phyloP scores from a whole-genome alignment of 2,888 invertebrate species.

The Fabriciana adippe region DNA sequence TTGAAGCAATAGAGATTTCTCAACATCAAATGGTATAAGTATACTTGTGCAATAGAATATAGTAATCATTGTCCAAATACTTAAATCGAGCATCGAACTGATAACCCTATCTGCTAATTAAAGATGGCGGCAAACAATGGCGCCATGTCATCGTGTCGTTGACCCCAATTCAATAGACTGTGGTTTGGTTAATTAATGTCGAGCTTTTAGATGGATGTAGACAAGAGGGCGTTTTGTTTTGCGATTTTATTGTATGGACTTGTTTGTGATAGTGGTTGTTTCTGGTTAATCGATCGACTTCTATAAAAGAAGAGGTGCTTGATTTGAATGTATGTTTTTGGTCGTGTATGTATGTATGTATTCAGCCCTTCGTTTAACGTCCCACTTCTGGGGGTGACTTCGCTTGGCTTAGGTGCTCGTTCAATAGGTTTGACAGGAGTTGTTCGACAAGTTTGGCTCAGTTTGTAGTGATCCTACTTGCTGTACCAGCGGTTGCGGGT shows the following conservation, averaged over 20 bases:
- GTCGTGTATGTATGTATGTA: too few relatives aligned
- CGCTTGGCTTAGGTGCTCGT: too few relatives aligned
- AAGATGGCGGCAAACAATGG: constrained; percentile 40
- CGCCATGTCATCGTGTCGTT: constrained; percentile 30
- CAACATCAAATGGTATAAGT: not conserved
- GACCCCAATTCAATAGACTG: constrained; percentile 17
- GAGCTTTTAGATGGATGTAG: constrained; percentile 10
- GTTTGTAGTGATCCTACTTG: too few relatives aligned
- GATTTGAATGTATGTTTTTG: too few relatives aligned
- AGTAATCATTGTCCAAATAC: constrained; percentile 29
- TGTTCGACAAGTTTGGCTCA: too few relatives aligned
- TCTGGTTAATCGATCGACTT: too few relatives aligned
- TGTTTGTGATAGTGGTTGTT: not conserved
- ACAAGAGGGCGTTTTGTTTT: not conserved
- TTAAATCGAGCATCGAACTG: constrained; percentile 37
- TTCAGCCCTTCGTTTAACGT: too few relatives aligned
- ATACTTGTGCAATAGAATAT: not conserved
- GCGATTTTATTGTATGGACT: not conserved
- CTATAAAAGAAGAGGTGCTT: too few relatives aligned
- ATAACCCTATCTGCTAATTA: constrained; percentile 36
- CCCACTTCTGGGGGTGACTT: too few relatives aligned
- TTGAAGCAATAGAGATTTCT: too few relatives aligned
- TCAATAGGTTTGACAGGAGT: too few relatives aligned
- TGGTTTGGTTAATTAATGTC: constrained; percentile 12
- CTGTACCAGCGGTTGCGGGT: too few relatives aligned